Evolutionary conservation across 1,140 invertebrate genomes (phyloP).

Genomic region (Calosoma granatense): DNA sequence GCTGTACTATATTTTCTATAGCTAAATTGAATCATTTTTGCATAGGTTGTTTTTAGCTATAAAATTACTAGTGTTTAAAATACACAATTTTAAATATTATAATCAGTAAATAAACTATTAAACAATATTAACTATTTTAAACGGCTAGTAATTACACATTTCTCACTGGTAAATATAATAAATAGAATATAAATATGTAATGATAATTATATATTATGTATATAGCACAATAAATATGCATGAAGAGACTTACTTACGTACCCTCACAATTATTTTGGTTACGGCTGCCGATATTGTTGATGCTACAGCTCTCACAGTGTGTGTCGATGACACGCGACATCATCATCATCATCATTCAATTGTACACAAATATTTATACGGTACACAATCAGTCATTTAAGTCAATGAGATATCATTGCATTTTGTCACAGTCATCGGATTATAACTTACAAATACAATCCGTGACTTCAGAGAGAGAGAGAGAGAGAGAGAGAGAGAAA

Average conservation of each 20-base stretch:
- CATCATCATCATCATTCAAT: neutral
- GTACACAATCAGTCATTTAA: neutral
- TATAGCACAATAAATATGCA: slow-evolving; percentile 3
- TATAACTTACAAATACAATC: slow-evolving; percentile 36
- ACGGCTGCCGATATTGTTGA: neutral
- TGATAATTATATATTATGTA: neutral
- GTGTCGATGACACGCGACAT: neutral
- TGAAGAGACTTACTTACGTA: slow-evolving; percentile 7
- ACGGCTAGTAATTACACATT: neutral
- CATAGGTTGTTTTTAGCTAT: too few species aligned
- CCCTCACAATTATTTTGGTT: neutral
- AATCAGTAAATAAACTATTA: too few species aligned
- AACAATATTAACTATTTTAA: too few species aligned
- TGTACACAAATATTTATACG: too few species aligned
- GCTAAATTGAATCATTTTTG: too few species aligned
- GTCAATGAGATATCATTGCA: neutral
- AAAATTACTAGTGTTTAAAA: too few species aligned
- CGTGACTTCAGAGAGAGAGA: slow-evolving; percentile 14
- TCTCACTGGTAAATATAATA: too few species aligned
- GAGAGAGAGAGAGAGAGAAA: neutral
- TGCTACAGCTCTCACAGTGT: neutral
- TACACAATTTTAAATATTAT: too few species aligned
- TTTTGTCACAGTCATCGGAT: slow-evolving; percentile 22
- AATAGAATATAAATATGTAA: too few species aligned
- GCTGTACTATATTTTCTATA: too few species aligned